phyloP scores from a whole-genome alignment of 2,888 invertebrate species.

The Aproaerema taeniolella region DNA sequence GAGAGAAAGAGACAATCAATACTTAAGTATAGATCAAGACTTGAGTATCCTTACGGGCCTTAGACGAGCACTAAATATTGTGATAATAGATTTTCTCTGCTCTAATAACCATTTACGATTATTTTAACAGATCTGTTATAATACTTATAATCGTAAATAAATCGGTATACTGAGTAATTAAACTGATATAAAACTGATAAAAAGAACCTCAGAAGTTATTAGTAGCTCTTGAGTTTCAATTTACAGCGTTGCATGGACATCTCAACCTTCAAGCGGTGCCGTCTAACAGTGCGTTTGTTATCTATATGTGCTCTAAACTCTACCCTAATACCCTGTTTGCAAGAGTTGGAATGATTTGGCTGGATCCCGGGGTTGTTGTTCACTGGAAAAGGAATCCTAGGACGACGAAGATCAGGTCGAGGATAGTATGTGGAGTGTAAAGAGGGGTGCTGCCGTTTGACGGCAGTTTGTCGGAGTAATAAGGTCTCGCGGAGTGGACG shows the following conservation, averaged over 20 bases:
- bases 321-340: conserved; percentile 34
- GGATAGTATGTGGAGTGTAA: conserved; percentile 10
- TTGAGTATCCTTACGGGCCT: too few species aligned
- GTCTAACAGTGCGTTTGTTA: conserved; percentile 55
- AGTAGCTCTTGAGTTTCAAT: too few species aligned
- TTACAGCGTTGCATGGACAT: conserved; percentile 64
- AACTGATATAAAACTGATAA: too few species aligned
- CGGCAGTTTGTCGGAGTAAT: conserved; percentile 75
- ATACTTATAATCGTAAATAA: too few species aligned
- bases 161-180: too few species aligned
- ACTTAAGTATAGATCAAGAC: too few species aligned
- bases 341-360: conserved; percentile 38
- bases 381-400: conserved; percentile 34
- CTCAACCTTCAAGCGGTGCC: conserved; percentile 58
- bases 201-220: too few species aligned
- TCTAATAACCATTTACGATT: too few species aligned
- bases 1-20: too few species aligned
- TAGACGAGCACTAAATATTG: too few species aligned
- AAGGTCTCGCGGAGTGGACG: conserved; percentile 74
- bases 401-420: conserved; percentile 27
- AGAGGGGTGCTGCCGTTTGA: conserved; percentile 53
- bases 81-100: too few species aligned
- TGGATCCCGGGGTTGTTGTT: neutral
- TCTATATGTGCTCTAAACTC: conserved; percentile 38
- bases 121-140: too few species aligned